Percentiles rank a stretch among this genome's conserved stretches.
phyloP scores from a whole-genome alignment of 2,797 vertebrate species.

The Anguilla obscura region DNA sequence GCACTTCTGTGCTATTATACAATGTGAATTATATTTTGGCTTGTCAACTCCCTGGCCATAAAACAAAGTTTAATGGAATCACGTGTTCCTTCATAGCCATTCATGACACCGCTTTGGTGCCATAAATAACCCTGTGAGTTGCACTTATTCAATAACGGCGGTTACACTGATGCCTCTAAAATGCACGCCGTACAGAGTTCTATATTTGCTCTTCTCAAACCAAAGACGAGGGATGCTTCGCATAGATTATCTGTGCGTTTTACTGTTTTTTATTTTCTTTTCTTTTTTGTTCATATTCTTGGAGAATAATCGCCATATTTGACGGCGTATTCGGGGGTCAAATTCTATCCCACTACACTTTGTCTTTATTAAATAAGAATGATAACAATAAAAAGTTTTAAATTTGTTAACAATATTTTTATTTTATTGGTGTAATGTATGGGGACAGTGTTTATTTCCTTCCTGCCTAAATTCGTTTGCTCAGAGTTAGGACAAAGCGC shows the following conservation, averaged over 20 bases:
- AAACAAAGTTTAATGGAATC: constrained; percentile 99
- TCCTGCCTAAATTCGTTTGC: not conserved
- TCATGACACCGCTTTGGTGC: constrained; percentile 86
- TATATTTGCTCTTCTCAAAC: not conserved
- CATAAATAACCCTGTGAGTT: constrained; percentile 99
- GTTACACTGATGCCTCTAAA: constrained; percentile 69
- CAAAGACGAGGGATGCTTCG: not conserved
- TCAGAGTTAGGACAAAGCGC: not conserved
- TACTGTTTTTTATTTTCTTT: not conserved
- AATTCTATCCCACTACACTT: not conserved
- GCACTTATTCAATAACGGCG: constrained; percentile 83
- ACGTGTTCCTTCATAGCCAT: constrained; percentile 97
- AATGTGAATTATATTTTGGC: constrained; percentile 99
- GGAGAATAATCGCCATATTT: constrained; percentile 14
- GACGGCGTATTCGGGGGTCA: not conserved
- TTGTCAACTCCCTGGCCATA: constrained; percentile 99
- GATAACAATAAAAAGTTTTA: not conserved
- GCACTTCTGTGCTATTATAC: constrained; percentile 98
- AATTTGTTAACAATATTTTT: not conserved
- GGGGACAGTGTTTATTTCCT: not conserved
- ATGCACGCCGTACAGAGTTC: constrained; percentile 48
- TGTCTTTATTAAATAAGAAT: not conserved
- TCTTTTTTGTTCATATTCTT: constrained; percentile 10
- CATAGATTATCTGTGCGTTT: not conserved
- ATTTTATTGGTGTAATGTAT: not conserved